Percentiles rank a stretch among this genome's conserved stretches.
These are phyloP conservation scores for Drosophila flavopinicola DNA, from an alignment of 2,888 invertebrate species.

Conservation along the genomic window DNA sequence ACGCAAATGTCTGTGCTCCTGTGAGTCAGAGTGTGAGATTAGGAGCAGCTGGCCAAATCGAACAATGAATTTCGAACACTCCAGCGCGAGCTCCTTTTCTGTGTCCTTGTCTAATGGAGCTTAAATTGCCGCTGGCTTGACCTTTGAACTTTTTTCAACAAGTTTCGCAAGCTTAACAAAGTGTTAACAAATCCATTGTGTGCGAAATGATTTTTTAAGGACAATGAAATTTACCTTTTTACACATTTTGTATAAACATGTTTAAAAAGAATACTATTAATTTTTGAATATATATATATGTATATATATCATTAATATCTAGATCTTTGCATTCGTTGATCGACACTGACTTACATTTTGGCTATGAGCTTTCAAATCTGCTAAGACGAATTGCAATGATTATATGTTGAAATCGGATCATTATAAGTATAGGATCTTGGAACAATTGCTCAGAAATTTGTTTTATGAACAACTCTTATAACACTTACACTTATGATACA, in stretches of 20 bases:
- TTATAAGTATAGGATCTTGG: too few species aligned
- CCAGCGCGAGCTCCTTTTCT: constrained; percentile 12
- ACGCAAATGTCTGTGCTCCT: not conserved
- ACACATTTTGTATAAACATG: constrained; percentile 25
- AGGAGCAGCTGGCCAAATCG: constrained; percentile 36
- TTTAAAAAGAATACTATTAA: not conserved
- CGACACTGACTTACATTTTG: too few species aligned
- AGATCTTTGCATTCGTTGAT: too few species aligned
- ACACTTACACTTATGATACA: too few species aligned
- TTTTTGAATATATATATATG: not conserved
- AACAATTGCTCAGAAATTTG: too few species aligned
- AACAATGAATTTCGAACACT: constrained; percentile 51
- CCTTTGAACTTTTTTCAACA: constrained; percentile 45
- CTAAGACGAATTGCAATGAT: too few species aligned
- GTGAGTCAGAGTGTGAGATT: not conserved
- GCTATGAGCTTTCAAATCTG: too few species aligned
- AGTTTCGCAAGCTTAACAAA: constrained; percentile 54
- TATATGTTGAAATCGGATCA: too few species aligned
- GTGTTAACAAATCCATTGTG: constrained; percentile 61
- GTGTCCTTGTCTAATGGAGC: constrained; percentile 60
- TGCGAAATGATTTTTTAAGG: constrained; percentile 23
- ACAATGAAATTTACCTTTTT: constrained; percentile 30
- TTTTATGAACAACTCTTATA: too few species aligned
- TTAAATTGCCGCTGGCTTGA: constrained; percentile 67
- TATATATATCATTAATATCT: too few species aligned